Base-by-base conservation (phyloP, 2,888 invertebrate species). In the Leptogaster cylindrica region DNA sequence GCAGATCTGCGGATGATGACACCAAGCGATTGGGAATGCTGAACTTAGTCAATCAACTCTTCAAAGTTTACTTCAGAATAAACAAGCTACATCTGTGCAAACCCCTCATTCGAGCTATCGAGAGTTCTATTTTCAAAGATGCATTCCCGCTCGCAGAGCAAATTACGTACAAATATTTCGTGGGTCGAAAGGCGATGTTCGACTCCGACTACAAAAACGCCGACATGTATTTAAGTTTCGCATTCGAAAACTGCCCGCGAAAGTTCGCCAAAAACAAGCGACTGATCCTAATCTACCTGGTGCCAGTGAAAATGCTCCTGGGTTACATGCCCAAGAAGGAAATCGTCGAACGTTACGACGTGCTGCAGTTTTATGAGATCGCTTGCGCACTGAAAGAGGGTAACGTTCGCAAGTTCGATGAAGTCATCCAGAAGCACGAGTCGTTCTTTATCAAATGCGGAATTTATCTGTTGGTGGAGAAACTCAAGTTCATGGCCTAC, bases 131-230 rank as follows among this genome's bases (percentile, higher is more conserved):
- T 0, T 89, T 93, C 71, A 95, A 94, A 79, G 93, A 96, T 66
- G 87, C 88, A 69, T 98, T 97, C 79, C 89, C 93, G 1, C 81
- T 97, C 68, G 91, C 95, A 7, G 97, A 99, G 77, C 91, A 93
- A 77, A 93, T 99, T 65, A 98, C 98, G 0, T 99, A 97, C 81
- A 92, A 92, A 77, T 97, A 97, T 81, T 98, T 95, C 82, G 94
- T 97, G 14, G 98, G 98, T 0, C 86, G 97, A 27, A 97, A 98
- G 79, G 94, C 96, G 2, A 97, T 99, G 95, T 99, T 98, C 79
- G 98, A 99, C 81, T 95, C 95, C 65, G 95, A 98, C 78, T 96
- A 96, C 77, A 90, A 90, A 79, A 86, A 88, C 80, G 98, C 98
- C 18, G 96, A 98, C 78, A 91, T 94, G 77, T 93, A 91, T 76